These are phyloP conservation scores for Sebastiscus tertius DNA, from an alignment of 2,797 vertebrate species.

Conservation along the genomic window DNA sequence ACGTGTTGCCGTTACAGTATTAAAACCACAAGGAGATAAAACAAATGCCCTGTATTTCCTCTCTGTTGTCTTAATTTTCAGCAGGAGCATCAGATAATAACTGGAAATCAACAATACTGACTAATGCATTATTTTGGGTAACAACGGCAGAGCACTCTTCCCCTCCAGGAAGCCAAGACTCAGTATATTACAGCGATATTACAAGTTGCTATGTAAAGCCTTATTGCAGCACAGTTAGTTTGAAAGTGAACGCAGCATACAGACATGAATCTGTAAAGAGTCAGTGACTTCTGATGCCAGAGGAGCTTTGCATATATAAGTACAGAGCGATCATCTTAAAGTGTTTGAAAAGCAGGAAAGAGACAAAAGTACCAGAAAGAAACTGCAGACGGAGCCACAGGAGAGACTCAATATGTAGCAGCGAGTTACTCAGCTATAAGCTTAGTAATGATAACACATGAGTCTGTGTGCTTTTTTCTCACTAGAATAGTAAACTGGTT, in stretches of 20 bases:
- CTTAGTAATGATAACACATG: conserved; percentile 11
- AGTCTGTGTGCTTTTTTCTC: conserved; percentile 28
- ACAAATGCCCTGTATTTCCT: conserved; percentile 42
- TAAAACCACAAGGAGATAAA: conserved; percentile 40
- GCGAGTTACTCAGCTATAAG: conserved; percentile 44
- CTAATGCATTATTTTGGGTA: not conserved
- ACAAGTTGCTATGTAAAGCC: conserved; percentile 36
- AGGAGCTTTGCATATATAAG: conserved; percentile 39
- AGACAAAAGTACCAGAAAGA: conserved; percentile 32
- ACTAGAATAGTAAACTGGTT: conserved; percentile 13
- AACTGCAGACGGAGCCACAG: conserved; percentile 27
- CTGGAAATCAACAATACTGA: conserved; percentile 31
- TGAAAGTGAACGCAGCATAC: conserved; percentile 46
- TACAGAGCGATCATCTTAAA: conserved; percentile 17
- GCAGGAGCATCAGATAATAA: conserved; percentile 28
- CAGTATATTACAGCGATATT: conserved; percentile 31
- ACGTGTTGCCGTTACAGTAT: conserved; percentile 33
- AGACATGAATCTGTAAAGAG: conserved; percentile 22
- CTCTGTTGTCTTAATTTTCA: conserved; percentile 32
- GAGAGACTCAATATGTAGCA: conserved; percentile 52
- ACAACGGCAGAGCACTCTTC: conserved; percentile 12
- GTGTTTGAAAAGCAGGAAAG: conserved; percentile 31
- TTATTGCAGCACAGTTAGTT: conserved; percentile 58
- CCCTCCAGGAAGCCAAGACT: conserved; percentile 36
- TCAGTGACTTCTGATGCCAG: conserved; percentile 14